phyloP scores from a whole-genome alignment of 2,113 vertebrate species.

The Chloroceryle aenea region DNA sequence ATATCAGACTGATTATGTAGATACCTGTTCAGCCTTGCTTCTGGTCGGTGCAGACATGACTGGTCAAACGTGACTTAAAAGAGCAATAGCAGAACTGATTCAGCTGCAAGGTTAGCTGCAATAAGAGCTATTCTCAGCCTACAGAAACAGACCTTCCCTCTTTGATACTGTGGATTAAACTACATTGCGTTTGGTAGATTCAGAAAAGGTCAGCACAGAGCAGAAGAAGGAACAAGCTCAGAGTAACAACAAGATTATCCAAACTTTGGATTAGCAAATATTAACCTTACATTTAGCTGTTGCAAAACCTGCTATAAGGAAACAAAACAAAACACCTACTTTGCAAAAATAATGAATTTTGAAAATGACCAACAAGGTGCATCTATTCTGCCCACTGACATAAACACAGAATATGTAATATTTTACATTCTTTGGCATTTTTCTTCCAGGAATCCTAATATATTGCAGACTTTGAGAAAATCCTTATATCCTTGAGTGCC shows the following conservation, averaged over 20 bases:
- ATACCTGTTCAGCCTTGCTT: neutral
- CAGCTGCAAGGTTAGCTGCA: neutral
- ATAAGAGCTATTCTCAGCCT: neutral
- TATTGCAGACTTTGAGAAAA: slow-evolving; percentile 15
- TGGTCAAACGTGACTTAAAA: neutral
- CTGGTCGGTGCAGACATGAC: neutral
- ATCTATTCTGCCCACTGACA: neutral
- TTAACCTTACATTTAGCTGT: neutral
- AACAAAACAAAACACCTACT: neutral
- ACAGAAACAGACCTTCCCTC: slow-evolving; percentile 27
- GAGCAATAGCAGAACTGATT: neutral
- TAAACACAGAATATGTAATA: neutral
- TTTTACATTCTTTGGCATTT: slow-evolving; percentile 16
- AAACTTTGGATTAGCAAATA: neutral
- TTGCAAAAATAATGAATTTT: neutral
- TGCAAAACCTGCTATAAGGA: neutral
- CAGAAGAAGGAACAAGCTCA: neutral
- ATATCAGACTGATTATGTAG: neutral
- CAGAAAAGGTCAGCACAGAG: neutral
- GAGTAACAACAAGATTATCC: neutral
- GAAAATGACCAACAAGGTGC: neutral
- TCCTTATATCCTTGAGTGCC: neutral
- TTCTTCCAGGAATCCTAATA: slow-evolving; percentile 6
- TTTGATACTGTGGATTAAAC: neutral
- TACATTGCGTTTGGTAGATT: neutral